Evolutionary conservation across 2,888 invertebrate species (phyloP).

Genomic region (Pantelozetes paolii): DNA sequence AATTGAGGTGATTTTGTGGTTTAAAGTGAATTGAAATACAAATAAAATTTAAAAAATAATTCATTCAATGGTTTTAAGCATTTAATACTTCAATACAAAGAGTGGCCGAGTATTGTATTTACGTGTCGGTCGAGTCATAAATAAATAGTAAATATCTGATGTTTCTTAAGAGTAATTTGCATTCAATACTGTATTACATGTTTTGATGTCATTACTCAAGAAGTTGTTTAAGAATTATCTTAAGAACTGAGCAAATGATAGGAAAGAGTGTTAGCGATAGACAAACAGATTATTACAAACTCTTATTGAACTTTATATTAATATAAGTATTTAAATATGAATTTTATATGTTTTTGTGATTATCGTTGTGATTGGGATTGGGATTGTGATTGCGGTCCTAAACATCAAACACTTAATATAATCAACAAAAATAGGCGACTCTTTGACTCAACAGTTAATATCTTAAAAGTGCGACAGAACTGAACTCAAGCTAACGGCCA

Average conservation of each 20-base stretch:
- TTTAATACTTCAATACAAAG: too few relatives aligned
- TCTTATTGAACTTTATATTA: neutral
- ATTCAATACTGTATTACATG: conserved; percentile 6
- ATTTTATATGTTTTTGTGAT: neutral
- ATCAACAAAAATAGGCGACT: conserved; percentile 24
- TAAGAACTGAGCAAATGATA: conserved; percentile 27
- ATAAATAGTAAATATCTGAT: conserved; percentile 29
- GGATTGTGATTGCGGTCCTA: conserved; percentile 33
- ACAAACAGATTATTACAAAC: neutral
- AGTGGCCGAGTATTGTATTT: too few relatives aligned
- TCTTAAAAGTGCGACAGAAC: conserved; percentile 9
- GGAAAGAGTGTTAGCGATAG: neutral
- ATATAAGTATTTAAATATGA: conserved; percentile 15
- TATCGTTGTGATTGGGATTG: too few relatives aligned
- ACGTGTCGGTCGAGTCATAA: conserved; percentile 3
- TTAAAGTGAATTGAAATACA: neutral
- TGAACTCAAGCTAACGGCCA: conserved; percentile 25
- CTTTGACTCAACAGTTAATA: conserved; percentile 20
- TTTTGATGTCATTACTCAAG: conserved; percentile 13
- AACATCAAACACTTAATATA: conserved; percentile 26
- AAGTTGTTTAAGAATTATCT: conserved; percentile 31
- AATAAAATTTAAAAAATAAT: too few relatives aligned
- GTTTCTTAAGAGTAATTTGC: conserved; percentile 9
- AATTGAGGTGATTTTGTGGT: neutral
- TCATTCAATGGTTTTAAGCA: too few relatives aligned